Percentiles rank a stretch among this genome's conserved stretches.
These are phyloP conservation scores for Callorhinus ursinus DNA, from an alignment of 2,113 vertebrate species.

Conservation along the genomic window DNA sequence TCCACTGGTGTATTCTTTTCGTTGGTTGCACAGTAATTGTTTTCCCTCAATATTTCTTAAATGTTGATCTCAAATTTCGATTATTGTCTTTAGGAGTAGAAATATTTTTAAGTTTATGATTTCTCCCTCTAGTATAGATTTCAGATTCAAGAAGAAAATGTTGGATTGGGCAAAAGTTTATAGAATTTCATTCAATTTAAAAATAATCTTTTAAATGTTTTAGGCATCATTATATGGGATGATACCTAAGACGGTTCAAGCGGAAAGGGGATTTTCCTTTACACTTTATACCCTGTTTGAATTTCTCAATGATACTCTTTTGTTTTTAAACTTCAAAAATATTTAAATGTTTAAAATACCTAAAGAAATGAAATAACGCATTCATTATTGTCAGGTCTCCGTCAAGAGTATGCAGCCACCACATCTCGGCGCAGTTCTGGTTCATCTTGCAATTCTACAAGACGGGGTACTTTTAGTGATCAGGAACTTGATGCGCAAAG, in stretches of 20 bases:
- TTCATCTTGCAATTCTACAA: constrained; percentile 96
- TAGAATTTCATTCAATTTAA: constrained; percentile 52
- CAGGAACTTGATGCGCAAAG: constrained; percentile 98
- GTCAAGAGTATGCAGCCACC: constrained; percentile 97
- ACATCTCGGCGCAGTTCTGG: constrained; percentile 97
- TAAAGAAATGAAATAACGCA: constrained; percentile 62
- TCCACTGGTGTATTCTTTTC: background rate
- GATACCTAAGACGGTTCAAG: background rate
- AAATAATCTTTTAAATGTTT: constrained; percentile 45
- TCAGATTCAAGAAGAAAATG: constrained; percentile 45
- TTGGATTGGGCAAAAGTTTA: constrained; percentile 24
- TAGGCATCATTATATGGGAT: background rate
- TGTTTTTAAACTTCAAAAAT: constrained; percentile 54
- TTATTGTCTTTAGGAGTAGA: background rate
- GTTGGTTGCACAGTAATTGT: background rate
- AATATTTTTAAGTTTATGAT: constrained; percentile 31
- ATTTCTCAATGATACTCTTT: constrained; percentile 27
- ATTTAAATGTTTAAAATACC: constrained; percentile 39
- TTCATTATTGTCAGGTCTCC: constrained; percentile 89
- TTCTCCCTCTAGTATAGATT: constrained; percentile 23
- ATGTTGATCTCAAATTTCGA: constrained; percentile 17
- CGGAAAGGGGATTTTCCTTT: constrained; percentile 46
- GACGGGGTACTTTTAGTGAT: constrained; percentile 96
- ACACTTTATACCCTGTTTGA: background rate
- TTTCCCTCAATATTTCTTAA: constrained; percentile 41